Base-by-base conservation (phyloP, 2,797 vertebrate genomes). In the Lagocephalus sceleratus region DNA sequence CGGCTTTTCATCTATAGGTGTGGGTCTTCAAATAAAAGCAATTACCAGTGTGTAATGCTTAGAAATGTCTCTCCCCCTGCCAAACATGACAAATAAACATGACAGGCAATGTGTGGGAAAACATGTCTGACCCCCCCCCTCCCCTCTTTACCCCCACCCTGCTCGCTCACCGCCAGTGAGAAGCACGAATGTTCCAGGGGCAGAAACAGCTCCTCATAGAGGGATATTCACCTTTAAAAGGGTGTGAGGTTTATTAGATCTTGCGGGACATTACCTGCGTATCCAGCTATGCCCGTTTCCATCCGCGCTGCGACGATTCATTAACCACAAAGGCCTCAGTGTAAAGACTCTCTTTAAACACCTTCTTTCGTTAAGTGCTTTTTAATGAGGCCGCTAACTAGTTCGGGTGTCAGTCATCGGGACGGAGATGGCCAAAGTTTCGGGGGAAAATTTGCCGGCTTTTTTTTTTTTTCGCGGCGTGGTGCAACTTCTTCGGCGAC, bases 191-290 rank as follows among this genome's bases (percentile, higher is more conserved):
- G 65, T 81, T 85, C 74, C 77, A 74, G 20, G 5, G 19, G 60
- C 54, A 73, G 74, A 71, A 66, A 71, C 61, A 57, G 55, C 41
- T 25, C 54, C 66, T 56, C 66, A 74, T 58, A 79, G 68, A 76
- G 54, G 73, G 75, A 78, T 83, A 75, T 75, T 85, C 79, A 79
- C 78, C 77, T 80, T 75, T 78, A 49, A 85, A 76, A 76, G 76
- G 77, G 82, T 87, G 76, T 76, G 75, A 85, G 80, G 54, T 90
- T 88, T 87, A 86, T 81, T 83, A 68, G 82, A 80, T 82, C 71
- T 71, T 61, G 73, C 22, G 55, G 76, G 81, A 84, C 70, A 78
- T 88, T 85, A 87, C 76, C 81, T 81, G 68, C 51, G 43, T 74
- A 68, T 80, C 77, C 82, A 82, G 67, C 79, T 68, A 79, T 82